These are phyloP conservation scores for Lithophane semibrunnea DNA, from an alignment of 2,888 invertebrate genomes.

Conservation along the genomic window DNA sequence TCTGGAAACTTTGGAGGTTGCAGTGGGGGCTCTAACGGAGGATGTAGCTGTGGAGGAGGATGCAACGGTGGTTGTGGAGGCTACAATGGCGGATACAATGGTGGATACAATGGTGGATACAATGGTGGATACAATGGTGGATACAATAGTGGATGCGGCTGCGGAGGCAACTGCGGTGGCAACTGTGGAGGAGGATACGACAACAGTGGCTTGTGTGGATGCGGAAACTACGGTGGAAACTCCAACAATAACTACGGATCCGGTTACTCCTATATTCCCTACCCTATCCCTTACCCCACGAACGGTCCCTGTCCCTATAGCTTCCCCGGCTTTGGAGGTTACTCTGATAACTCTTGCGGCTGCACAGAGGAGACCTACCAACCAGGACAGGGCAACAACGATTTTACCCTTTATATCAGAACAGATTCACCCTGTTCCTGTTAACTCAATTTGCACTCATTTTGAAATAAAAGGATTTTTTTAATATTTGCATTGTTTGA, in stretches of 20 bases:
- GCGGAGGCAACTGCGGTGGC: constrained; percentile 9
- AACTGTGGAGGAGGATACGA: constrained; percentile 16
- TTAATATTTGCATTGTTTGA: constrained; percentile 27
- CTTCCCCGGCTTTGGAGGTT: constrained; percentile 26
- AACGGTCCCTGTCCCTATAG: constrained; percentile 23
- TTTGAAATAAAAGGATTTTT: constrained; percentile 35
- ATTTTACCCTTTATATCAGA: constrained; percentile 57
- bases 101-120: constrained; percentile 1
- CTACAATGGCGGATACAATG: not conserved
- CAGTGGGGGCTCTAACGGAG: constrained; percentile 48
- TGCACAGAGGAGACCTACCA: constrained; percentile 24
- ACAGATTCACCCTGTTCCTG: constrained; percentile 35
- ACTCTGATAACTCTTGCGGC: constrained; percentile 32
- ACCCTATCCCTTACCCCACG: constrained; percentile 53
- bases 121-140: constrained; percentile 9
- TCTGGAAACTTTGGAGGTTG: constrained; percentile 53
- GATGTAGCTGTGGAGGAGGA: constrained; percentile 51
- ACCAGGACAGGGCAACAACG: not conserved
- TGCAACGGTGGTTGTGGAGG: constrained; percentile 40
- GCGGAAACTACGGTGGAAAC: not conserved
- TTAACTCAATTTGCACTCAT: not conserved
- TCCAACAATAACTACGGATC: constrained; percentile 39
- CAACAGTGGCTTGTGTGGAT: not conserved
- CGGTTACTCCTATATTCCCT: constrained; percentile 50
- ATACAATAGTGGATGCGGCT: not conserved